Conservation (phyloP, 2,797 vertebrate species). For the Epinephelus malabaricus region DNA sequence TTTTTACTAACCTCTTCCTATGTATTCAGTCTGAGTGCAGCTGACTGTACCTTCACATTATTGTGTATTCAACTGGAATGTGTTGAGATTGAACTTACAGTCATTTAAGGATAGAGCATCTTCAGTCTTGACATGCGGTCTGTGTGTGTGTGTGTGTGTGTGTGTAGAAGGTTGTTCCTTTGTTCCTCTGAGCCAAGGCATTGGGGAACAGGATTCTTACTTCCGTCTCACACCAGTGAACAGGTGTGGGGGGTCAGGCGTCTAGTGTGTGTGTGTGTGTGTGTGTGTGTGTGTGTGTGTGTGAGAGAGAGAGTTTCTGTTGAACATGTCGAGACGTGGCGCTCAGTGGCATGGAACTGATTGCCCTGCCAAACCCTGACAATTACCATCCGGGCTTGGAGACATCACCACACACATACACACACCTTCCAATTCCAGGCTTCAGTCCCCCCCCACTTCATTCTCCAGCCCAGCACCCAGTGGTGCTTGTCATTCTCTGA, state of each 20-base stretch:
- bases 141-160: conserved; percentile 9
- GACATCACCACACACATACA: conserved; percentile 45
- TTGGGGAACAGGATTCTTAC: conserved; percentile 74
- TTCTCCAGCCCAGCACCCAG: background rate
- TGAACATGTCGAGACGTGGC: conserved; percentile 76
- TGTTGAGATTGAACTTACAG: conserved; percentile 12
- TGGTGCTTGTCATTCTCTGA: conserved; percentile 35
- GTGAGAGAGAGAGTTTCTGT: conserved; percentile 55
- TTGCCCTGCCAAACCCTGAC: conserved; percentile 77
- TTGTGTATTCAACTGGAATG: conserved; percentile 3
- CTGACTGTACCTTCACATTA: background rate
- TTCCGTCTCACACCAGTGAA: conserved; percentile 77
- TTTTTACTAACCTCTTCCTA: no score
- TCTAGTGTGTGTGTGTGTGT: conserved; percentile 38
- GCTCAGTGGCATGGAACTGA: conserved; percentile 80
- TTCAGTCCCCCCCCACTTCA: conserved; percentile 12
- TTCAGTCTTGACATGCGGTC: conserved; percentile 27
- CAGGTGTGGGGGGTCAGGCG: conserved; percentile 67
- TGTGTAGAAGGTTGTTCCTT: conserved; percentile 38
- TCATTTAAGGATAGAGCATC: conserved; percentile 44
- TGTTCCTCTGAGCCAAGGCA: conserved; percentile 68
- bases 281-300: conserved; percentile 24
- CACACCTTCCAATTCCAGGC: conserved; percentile 40
- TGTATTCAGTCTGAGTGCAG: background rate
- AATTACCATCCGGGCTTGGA: conserved; percentile 66